Evolutionary conservation across 1,140 invertebrate species (phyloP).

Genomic region (Drosophila rhopaloa): DNA sequence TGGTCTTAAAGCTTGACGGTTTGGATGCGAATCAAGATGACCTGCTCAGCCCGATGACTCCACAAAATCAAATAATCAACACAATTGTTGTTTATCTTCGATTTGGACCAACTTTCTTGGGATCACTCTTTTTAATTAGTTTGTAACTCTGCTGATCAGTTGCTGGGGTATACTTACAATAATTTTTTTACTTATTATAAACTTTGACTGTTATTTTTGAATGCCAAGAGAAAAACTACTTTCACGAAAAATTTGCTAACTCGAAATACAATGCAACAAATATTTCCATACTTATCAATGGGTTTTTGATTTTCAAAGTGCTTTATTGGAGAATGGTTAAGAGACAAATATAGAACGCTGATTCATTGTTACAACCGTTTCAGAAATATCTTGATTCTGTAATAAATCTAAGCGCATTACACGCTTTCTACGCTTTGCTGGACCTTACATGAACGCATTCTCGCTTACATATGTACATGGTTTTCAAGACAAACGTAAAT

Average conservation of each 20-base stretch:
- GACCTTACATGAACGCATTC: slow-evolving; percentile 37
- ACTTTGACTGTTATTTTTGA: slow-evolving; percentile 75
- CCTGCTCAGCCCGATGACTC: slow-evolving; percentile 25
- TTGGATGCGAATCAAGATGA: slow-evolving; percentile 30
- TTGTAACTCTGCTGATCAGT: slow-evolving; percentile 33
- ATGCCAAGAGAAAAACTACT: slow-evolving; percentile 26
- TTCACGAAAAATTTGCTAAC: slow-evolving; percentile 41
- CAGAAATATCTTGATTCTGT: slow-evolving; percentile 16
- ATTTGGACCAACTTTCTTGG: slow-evolving; percentile 21
- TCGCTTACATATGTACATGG: slow-evolving; percentile 17
- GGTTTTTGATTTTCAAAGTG: background rate
- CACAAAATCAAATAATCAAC: slow-evolving; percentile 52
- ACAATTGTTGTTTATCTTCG: slow-evolving; percentile 44
- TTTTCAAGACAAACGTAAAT: slow-evolving; percentile 58
- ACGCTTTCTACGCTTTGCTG: slow-evolving; percentile 67
- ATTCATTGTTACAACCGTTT: slow-evolving; percentile 38
- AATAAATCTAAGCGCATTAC: slow-evolving; percentile 43
- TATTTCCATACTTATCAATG: slow-evolving; percentile 45
- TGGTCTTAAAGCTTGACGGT: slow-evolving; percentile 44
- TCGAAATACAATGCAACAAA: slow-evolving; percentile 68
- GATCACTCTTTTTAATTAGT: slow-evolving; percentile 52
- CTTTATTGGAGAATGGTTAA: background rate
- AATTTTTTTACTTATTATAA: slow-evolving; percentile 59
- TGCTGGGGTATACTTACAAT: slow-evolving; percentile 30
- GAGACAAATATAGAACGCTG: slow-evolving; percentile 2